phyloP scores from a whole-genome alignment of 2,113 vertebrate genomes.

The Callospermophilus lateralis region DNA sequence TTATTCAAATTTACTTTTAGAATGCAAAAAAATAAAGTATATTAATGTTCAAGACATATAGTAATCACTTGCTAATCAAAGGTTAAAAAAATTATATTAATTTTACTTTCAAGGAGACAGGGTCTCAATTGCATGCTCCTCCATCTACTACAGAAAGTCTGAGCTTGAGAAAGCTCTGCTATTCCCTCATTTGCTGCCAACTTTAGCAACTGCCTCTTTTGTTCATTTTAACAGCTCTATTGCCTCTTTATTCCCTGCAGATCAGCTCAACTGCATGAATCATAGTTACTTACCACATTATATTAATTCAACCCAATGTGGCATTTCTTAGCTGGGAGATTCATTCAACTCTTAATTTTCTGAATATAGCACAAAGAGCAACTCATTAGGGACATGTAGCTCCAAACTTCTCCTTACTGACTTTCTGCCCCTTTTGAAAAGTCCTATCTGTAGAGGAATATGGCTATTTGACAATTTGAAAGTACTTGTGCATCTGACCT shows the following conservation, averaged over 20 bases:
- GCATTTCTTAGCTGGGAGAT: background rate
- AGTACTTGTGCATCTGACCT: background rate
- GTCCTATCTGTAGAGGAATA: background rate
- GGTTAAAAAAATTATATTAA: background rate
- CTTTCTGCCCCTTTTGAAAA: background rate
- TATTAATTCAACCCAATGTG: slow-evolving; percentile 49
- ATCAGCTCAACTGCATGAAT: background rate
- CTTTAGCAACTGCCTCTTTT: background rate
- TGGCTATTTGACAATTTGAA: background rate
- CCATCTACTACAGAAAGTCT: background rate
- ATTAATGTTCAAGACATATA: background rate
- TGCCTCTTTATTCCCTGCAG: slow-evolving; percentile 40
- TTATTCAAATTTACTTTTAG: background rate
- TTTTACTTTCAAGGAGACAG: background rate
- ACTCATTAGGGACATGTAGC: background rate
- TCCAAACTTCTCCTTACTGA: background rate
- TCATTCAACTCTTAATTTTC: slow-evolving; percentile 57
- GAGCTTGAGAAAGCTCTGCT: background rate
- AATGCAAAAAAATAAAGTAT: background rate
- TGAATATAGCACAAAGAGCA: background rate
- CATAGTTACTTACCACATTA: slow-evolving; percentile 32
- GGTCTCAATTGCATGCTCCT: background rate
- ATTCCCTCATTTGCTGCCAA: background rate
- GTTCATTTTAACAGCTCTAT: background rate
- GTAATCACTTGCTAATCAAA: background rate